Evolutionary conservation across 1,140 invertebrate species (phyloP).

Genomic region (Drepana arcuata): DNA sequence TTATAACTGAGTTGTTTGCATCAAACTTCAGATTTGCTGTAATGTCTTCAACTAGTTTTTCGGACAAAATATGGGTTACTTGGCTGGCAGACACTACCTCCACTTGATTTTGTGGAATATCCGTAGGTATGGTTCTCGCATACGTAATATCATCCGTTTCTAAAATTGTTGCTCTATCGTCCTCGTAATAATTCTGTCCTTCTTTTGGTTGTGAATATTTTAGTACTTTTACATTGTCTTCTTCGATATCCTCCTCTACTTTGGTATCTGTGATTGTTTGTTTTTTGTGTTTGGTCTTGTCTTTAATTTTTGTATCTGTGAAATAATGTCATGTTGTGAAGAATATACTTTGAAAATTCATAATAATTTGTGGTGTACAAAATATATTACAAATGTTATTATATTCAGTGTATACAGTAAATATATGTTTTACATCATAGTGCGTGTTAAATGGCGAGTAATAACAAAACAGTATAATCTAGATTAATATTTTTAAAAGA

Average conservation of each 20-base stretch:
- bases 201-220: constrained; percentile 22
- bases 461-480: too few relatives aligned
- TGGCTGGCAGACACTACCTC: constrained; percentile 70
- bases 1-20: constrained; percentile 68
- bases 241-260: constrained; percentile 19
- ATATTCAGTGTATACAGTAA: too few relatives aligned
- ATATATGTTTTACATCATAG: too few relatives aligned
- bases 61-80: constrained; percentile 67
- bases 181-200: constrained; percentile 29
- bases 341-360: not conserved
- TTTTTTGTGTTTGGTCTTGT: constrained; percentile 51
- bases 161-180: constrained; percentile 26
- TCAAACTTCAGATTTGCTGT: constrained; percentile 73
- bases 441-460: constrained; percentile 2
- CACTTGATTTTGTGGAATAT: constrained; percentile 51
- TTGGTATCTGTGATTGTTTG: constrained; percentile 25
- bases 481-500: too few relatives aligned
- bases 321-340: constrained; percentile 40
- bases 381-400: too few relatives aligned
- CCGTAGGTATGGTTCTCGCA: constrained; percentile 40
- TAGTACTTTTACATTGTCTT: not conserved
- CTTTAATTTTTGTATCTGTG: constrained; percentile 56
- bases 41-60: constrained; percentile 46
- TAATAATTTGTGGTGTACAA: too few relatives aligned
- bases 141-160: constrained; percentile 29